These are phyloP conservation scores for Antechinus stuartii DNA, from an alignment of 2,113 vertebrate species.

Conservation along the genomic window DNA sequence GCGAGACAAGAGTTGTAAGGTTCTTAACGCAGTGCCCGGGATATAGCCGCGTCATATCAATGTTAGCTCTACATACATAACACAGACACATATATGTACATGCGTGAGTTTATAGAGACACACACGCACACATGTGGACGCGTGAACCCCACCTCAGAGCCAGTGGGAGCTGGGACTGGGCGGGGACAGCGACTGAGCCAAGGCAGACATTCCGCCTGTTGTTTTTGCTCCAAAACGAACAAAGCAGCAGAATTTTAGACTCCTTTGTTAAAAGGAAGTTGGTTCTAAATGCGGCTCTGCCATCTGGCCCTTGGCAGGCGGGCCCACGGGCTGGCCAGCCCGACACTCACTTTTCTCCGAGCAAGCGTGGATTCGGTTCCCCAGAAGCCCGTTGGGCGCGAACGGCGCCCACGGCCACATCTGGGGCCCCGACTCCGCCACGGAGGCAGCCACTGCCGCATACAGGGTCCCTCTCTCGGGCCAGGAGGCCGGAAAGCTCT, in stretches of 20 bases:
- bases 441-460: no score
- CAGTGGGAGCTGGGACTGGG: background rate
- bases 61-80: background rate
- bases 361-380: background rate
- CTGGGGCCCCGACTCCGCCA: background rate
- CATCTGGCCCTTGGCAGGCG: background rate
- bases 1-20: background rate
- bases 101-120: background rate
- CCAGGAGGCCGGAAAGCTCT: background rate
- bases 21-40: background rate
- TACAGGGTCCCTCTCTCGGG: background rate
- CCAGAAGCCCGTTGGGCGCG: background rate
- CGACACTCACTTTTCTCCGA: background rate
- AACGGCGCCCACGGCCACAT: background rate
- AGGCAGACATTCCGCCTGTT: constrained; percentile 14
- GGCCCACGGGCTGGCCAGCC: background rate
- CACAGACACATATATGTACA: background rate
- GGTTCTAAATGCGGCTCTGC: background rate
- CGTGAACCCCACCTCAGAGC: background rate
- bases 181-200: background rate
- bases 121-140: background rate
- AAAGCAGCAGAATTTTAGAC: background rate
- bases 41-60: background rate
- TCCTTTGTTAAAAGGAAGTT: background rate
- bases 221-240: background rate